Evolutionary conservation across 2,113 vertebrate species (phyloP).

Genomic region (Ia io): DNA sequence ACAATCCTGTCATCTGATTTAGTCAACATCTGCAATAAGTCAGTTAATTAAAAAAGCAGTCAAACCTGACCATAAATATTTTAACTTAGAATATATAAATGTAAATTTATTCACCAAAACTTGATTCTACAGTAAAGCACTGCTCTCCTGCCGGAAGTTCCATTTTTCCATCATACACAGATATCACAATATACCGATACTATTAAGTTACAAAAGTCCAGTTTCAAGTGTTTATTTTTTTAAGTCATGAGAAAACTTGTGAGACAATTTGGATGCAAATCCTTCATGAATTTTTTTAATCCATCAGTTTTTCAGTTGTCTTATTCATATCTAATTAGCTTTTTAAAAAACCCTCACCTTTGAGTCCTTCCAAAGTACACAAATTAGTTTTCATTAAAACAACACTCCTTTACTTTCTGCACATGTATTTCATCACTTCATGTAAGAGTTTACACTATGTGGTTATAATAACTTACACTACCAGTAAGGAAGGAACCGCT

Average conservation of each 20-base stretch:
- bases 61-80: conserved; percentile 17
- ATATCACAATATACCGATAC: not conserved
- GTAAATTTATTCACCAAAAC: not conserved
- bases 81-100: not conserved
- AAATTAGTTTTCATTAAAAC: conserved; percentile 27
- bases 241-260: not conserved
- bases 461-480: not conserved
- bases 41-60: not conserved
- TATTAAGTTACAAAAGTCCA: not conserved
- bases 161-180: not conserved
- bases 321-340: not conserved
- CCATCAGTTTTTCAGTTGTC: not conserved
- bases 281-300: not conserved
- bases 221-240: not conserved
- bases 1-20: not conserved
- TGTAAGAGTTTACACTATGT: not conserved
- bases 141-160: not conserved
- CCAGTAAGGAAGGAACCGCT: not conserved
- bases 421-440: not conserved
- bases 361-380: conserved; percentile 40
- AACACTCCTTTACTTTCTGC: not conserved
- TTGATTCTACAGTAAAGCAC: not conserved
- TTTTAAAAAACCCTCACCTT: not conserved
- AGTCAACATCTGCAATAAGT: not conserved
- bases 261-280: not conserved